Percentiles rank a stretch among this genome's conserved stretches.
Evolutionary conservation across 2,113 vertebrate genomes (phyloP).

Genomic region (Brienomyrus longianalis): DNA sequence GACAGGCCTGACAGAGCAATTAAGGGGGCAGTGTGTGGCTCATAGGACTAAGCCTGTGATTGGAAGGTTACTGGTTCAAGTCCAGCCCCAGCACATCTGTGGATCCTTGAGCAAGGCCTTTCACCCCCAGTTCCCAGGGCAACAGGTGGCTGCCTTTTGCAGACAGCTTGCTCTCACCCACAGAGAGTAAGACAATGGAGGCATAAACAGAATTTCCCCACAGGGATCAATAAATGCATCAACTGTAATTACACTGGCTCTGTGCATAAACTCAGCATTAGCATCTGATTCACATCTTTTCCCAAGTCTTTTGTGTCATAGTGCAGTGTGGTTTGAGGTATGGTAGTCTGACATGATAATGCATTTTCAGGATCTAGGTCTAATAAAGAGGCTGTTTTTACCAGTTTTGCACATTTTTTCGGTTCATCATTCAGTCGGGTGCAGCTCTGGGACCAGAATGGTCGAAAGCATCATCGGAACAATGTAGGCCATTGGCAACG

Average conservation of each 20-base stretch:
- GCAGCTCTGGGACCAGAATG: not conserved
- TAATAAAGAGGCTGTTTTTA: not conserved
- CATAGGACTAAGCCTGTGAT: not conserved
- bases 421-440: not conserved
- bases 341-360: not conserved
- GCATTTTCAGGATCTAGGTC: not conserved
- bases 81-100: not conserved
- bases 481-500: not conserved
- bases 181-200: not conserved
- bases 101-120: not conserved
- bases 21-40: not conserved
- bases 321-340: not conserved
- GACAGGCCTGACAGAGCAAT: not conserved
- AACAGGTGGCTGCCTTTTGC: not conserved
- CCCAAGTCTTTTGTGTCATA: not conserved
- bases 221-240: not conserved
- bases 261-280: not conserved
- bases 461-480: not conserved
- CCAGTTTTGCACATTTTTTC: not conserved
- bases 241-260: not conserved
- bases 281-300: not conserved
- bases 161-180: not conserved
- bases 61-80: not conserved
- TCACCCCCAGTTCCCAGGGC: not conserved
- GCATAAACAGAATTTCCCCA: not conserved